Percentiles rank a stretch among this genome's conserved stretches.
These are phyloP conservation scores for Brachionus manjavacas DNA, from an alignment of 1,140 invertebrate species.

Conservation along the genomic window DNA sequence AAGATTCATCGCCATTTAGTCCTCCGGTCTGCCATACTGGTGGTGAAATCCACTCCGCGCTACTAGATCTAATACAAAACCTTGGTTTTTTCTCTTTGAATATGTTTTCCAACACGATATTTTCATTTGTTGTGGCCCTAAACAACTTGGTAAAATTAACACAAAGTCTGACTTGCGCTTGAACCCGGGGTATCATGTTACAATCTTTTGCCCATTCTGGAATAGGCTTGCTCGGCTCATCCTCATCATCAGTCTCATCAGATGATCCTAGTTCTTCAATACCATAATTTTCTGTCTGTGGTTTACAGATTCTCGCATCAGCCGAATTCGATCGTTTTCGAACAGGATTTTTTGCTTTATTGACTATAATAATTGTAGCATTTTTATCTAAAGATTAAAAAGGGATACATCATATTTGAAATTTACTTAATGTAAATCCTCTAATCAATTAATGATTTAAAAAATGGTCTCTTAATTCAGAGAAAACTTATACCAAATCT, in stretches of 20 bases:
- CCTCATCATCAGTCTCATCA: constrained; percentile 40
- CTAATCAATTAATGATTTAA: too few relatives aligned
- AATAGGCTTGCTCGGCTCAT: constrained; percentile 30
- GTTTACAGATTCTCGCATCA: neutral
- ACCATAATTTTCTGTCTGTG: neutral
- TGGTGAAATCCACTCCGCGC: constrained; percentile 6
- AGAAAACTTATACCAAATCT: too few relatives aligned
- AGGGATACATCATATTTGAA: neutral
- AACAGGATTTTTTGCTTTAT: neutral
- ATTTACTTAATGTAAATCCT: too few relatives aligned
- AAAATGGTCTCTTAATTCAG: too few relatives aligned
- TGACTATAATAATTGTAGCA: neutral
- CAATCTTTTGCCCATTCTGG: constrained; percentile 26
- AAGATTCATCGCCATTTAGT: neutral
- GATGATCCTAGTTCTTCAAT: neutral
- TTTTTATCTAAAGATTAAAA: neutral
- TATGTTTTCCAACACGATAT: constrained; percentile 4
- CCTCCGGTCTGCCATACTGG: constrained; percentile 12
- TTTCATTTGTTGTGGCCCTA: neutral
- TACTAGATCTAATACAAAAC: constrained; percentile 9
- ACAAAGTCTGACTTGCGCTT: neutral
- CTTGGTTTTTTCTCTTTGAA: constrained; percentile 11
- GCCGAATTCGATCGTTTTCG: neutral
- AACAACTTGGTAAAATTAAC: constrained; percentile 39
- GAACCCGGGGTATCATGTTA: neutral